phyloP scores from a whole-genome alignment of 2,888 invertebrate genomes.

The Creontiades dilutus region DNA sequence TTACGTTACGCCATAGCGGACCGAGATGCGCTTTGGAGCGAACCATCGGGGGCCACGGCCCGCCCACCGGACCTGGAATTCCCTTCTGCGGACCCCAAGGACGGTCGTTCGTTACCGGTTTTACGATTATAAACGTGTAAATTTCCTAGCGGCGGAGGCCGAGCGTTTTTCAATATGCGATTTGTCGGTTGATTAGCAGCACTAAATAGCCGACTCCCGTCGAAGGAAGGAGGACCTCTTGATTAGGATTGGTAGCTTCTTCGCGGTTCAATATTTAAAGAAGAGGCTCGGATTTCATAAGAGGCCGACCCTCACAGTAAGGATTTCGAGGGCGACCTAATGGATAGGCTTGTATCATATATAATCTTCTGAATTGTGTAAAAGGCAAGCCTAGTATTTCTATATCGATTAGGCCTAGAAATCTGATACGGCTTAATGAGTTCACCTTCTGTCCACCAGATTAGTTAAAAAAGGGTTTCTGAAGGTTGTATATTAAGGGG shows the following conservation, averaged over 20 bases:
- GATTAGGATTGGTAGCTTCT: background rate
- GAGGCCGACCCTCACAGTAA: background rate
- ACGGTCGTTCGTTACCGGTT: conserved; percentile 1
- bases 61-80: conserved; percentile 20
- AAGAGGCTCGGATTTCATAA: background rate
- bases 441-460: too few relatives aligned
- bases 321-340: too few relatives aligned
- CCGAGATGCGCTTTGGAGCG: background rate
- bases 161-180: background rate
- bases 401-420: too few relatives aligned
- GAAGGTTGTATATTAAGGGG: too few relatives aligned
- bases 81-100: conserved; percentile 33
- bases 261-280: background rate
- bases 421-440: too few relatives aligned
- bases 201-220: background rate
- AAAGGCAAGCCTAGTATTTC: too few relatives aligned
- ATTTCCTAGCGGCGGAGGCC: background rate
- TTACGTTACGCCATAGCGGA: background rate
- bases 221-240: background rate
- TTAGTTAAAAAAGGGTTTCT: too few relatives aligned
- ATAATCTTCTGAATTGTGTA: too few relatives aligned
- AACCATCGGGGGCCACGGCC: background rate
- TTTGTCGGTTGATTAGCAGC: background rate
- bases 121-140: background rate
- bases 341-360: too few relatives aligned